Conservation (phyloP, 2,113 vertebrate genomes). For the Mohoua ochrocephala region DNA sequence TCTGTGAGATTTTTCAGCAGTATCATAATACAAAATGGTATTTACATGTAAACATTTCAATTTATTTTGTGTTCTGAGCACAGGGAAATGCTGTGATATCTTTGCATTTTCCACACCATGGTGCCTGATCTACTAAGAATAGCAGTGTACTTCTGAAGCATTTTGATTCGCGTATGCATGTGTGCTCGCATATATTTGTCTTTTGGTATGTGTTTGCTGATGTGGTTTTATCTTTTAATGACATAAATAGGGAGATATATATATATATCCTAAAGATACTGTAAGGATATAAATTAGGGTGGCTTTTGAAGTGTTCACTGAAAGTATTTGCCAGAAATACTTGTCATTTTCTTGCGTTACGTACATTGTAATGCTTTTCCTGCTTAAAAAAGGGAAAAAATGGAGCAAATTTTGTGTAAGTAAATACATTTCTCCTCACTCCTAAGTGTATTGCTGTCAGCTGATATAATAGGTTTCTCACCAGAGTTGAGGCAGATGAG, state of each 20-base stretch:
- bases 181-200: neutral
- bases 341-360: neutral
- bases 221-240: slow-evolving; percentile 5
- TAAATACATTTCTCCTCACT: slow-evolving; percentile 14
- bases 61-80: neutral
- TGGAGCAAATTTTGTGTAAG: neutral
- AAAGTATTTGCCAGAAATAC: neutral
- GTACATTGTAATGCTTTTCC: neutral
- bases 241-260: neutral
- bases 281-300: neutral
- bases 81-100: neutral
- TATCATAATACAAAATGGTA: neutral
- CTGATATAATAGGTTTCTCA: slow-evolving; percentile 18
- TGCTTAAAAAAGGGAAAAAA: neutral
- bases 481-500: neutral
- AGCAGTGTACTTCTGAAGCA: neutral
- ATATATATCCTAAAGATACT: neutral
- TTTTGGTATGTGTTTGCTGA: neutral
- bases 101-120: neutral
- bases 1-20: neutral
- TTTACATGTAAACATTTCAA: neutral
- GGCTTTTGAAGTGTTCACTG: neutral
- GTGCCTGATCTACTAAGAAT: neutral
- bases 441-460: neutral
- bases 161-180: neutral